Evolutionary conservation across 2,888 invertebrate species (phyloP), one percentile per base, ranked within the genome.

Genomic region (Cosmopolites sordidus): DNA sequence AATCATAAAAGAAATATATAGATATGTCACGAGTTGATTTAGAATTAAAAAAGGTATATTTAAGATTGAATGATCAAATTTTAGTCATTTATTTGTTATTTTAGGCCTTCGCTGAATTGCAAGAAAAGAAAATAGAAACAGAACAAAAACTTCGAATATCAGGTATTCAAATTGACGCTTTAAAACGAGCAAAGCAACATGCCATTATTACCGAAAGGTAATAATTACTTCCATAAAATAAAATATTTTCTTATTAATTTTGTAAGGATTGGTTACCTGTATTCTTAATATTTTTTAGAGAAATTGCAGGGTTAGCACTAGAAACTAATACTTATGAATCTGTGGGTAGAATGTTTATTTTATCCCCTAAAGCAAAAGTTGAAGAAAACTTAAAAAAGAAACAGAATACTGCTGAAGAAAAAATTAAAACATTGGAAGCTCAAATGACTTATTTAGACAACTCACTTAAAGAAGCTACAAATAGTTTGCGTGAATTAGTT

Each of bases 261-360:
- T 16, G 29, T 9, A 27, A 1, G 15, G 30, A 12, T 14, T 16
- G 8, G 15, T 12, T 11, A 16, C 4, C 15, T 22, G 3, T 16
- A 40, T 16, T 16, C 16, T 16, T 40, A 40, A 16, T 16, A 46
- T 39, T 46, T 63, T 60, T 49, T 48, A 79, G 76, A 62, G 84
- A 84, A 70, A 77, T 85, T 48, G 72, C 70, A 53, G 69, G 77
- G 9, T 75, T 91, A 56, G 82, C 84, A 45, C 70, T 78, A 51
- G 79, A 76, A 15, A 87, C 86, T 1, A 84, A 79, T 65, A 86
- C 86, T 1, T 92, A 87, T 67, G 87, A 91, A 75, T 83, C 88
- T 17, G 82, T 92, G 1, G 92, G 92, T 5, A 78, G 92, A 70
- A 91, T 90, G 88, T 92, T 92, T 70, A 75, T 92, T 14, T 74